Evolutionary conservation across 2,113 vertebrate species (phyloP).

Genomic region (Datnioides undecimradiatus): DNA sequence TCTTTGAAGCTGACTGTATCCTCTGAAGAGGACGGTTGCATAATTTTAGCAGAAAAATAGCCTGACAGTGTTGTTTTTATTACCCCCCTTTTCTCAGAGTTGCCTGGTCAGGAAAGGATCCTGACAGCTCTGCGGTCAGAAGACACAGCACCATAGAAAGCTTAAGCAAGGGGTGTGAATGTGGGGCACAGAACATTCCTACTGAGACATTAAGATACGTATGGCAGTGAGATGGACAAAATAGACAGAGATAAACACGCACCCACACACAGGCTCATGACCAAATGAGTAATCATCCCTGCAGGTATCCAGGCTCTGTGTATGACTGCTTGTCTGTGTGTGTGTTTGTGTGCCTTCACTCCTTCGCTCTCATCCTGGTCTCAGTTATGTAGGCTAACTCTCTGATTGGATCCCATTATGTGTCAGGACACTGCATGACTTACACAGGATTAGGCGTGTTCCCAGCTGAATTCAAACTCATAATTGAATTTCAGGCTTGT

Average conservation of each 20-base stretch:
- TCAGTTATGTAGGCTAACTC: constrained; percentile 66
- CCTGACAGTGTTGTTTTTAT: constrained; percentile 35
- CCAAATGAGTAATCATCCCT: constrained; percentile 70
- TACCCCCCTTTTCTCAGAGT: constrained; percentile 5
- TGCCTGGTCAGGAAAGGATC: constrained; percentile 21
- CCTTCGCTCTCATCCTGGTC: constrained; percentile 47
- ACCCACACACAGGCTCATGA: constrained; percentile 59
- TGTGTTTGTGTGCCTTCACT: constrained; percentile 34
- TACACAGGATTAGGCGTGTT: constrained; percentile 56
- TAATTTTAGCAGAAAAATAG: constrained; percentile 65
- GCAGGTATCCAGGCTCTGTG: constrained; percentile 55
- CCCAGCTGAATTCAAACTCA: constrained; percentile 65
- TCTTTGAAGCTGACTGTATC: constrained; percentile 75
- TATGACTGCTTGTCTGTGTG: constrained; percentile 35
- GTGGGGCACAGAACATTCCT: not conserved
- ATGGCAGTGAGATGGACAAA: constrained; percentile 44
- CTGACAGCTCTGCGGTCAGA: constrained; percentile 16
- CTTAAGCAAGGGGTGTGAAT: not conserved
- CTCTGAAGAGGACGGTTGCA: constrained; percentile 69
- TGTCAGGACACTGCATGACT: constrained; percentile 61
- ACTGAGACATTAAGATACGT: constrained; percentile 12
- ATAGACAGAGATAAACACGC: constrained; percentile 42
- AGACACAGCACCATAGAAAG: not conserved
- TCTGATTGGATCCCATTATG: constrained; percentile 50
- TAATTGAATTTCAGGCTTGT: constrained; percentile 68